These are phyloP conservation scores for Pseudopodoces humilis DNA, from an alignment of 2,113 vertebrate genomes.

Conservation along the genomic window DNA sequence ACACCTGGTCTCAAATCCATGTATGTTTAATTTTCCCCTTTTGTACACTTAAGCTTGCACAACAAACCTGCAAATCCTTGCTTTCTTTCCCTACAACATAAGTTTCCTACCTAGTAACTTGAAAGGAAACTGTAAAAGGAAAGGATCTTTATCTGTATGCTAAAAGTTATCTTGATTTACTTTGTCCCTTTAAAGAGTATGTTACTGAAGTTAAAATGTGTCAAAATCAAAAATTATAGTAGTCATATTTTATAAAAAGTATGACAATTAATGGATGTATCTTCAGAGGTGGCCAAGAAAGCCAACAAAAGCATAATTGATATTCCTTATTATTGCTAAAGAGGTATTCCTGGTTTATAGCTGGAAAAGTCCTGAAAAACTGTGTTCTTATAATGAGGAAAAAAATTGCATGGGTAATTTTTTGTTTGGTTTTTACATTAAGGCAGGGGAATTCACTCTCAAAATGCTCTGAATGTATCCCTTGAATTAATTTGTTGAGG, in stretches of 20 bases:
- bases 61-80: neutral
- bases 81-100: neutral
- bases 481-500: neutral
- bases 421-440: neutral
- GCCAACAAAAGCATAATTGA: neutral
- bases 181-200: neutral
- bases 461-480: neutral
- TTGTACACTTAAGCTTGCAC: neutral
- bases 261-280: neutral
- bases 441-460: neutral
- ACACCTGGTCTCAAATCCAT: neutral
- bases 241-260: neutral
- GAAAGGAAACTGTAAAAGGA: neutral
- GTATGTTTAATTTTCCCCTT: neutral
- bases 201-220: neutral
- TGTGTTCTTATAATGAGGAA: neutral
- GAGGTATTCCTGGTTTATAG: neutral
- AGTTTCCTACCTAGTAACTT: neutral
- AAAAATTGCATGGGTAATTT: neutral
- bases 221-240: neutral
- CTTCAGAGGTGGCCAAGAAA: neutral
- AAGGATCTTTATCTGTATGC: neutral
- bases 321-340: neutral
- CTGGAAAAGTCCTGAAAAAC: neutral
- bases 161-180: neutral